Evolutionary conservation across 64 coral and sea anemone species (phyloP), one percentile per base, ranked within the genome.

Genomic region (Dendrophyllia cribrosa): DNA sequence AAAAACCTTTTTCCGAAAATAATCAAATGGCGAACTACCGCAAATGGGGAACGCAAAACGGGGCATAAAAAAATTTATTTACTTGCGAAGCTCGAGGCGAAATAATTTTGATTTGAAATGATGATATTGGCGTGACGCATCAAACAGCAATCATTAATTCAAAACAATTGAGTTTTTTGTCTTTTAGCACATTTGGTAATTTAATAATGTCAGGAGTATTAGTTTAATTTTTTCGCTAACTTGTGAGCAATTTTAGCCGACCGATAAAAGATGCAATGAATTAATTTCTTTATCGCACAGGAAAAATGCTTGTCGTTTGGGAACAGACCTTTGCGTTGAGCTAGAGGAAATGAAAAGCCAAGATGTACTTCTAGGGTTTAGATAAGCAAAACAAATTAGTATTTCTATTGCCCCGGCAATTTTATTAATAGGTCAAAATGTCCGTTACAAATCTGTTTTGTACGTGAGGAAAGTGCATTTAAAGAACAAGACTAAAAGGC

Each of bases 181-280:
- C 22, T 15, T 82, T 20, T 66, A 17, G 25, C 55, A 59, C 58
- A 21, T 81, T 62, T 81, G 78, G 26, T 65, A 82, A 65, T 82
- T 47, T 82, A 17, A 8, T 65, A 75, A 75, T 2, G 72, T 6
- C 17, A 51, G 19, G 1, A 20, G 43, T 44, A 46, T 45, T 25
- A 44, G 26, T 8, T 64, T 65, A 6, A 43, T 64, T 63, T 82
- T 34, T 4, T 72, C 4, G 26, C 61, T 19, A 64, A 20, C 61
- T 64, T 64, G 61, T 13, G 19, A 19, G 17, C 19, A 20, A 64
- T 64, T 64, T 20, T 20, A 64, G 8, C 14, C 14, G 16, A 7
- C 72, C 72, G 72, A 52, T 26, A 75, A 51, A 84, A 19, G 45
- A 49, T n/a, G 6, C 67, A 6, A 12, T 51, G 15, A 82, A 61